Evolutionary conservation across 1,140 invertebrate genomes (phyloP), one percentile per base, ranked within the genome.

Genomic region (Rhynchophorus ferrugineus): DNA sequence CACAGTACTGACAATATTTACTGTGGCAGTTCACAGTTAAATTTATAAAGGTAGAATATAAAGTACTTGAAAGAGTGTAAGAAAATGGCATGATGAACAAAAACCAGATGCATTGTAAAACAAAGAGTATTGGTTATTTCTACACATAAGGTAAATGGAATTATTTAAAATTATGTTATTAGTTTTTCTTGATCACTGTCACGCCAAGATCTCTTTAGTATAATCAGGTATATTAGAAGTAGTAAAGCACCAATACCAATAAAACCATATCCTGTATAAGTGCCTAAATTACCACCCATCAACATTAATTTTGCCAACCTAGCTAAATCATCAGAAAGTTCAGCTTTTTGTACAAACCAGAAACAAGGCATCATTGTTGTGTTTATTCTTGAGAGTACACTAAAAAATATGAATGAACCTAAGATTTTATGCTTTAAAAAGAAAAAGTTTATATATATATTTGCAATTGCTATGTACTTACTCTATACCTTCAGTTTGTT

Each of bases 341-440:
- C 54, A 16, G 80, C 79, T 54, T 77, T 74, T 69, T 89, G 84
- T 8, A 74, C 69, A 68, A 89, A 89, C 84, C 85, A 87, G 55
- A 88, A 69, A 72, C 83, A 78, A 9, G 86, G 86, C 52, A 84
- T 70, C 68, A 78, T 79, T 20, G 73, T 74, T 49, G 69, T 72
- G 3, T 64, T 73, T n/a, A 82, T 57, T 47, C 75, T 67, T 43
- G 75, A 66, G 45, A 78, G 76, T 11, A 80, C 66, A 2, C 80
- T 80, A n/a, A 8, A 17, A 7, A 36, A 16, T 48, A 21, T 45
- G 11, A 22, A 39, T 9, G 9, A 41, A 35, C 39, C 1, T 46
- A 29, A 34, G 3, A 11, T 16, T 42, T 41, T 41, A 45, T 34
- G 11, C 14, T 8, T n/a, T 13, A 43, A 11, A n/a, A 43, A 2